Percentiles rank a stretch among this genome's conserved stretches.
phyloP scores from a whole-genome alignment of 2,113 vertebrate genomes.

The Istiophorus platypterus region DNA sequence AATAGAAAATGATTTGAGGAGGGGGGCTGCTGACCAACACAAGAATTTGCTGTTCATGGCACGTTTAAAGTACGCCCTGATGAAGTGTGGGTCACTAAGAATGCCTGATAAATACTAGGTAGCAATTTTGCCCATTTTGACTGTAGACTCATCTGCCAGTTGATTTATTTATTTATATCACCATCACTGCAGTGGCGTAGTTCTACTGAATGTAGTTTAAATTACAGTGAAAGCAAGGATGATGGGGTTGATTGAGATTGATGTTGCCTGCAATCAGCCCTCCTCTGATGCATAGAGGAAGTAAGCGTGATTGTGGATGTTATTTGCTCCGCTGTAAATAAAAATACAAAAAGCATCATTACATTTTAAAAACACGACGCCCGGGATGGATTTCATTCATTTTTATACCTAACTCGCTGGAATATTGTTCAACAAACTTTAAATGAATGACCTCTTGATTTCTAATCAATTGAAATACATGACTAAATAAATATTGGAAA shows the following conservation, averaged over 20 bases:
- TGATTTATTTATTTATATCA: slow-evolving; percentile 1
- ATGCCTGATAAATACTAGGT: too few species aligned
- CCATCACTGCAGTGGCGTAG: background rate
- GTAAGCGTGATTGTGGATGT: background rate
- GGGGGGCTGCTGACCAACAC: too few species aligned
- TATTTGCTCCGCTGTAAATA: background rate
- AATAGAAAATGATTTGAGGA: background rate
- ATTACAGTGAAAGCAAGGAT: background rate
- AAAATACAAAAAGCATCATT: background rate
- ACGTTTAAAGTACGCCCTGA: too few species aligned
- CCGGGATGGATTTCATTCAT: background rate
- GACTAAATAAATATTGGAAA: too few species aligned
- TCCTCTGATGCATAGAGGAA: background rate
- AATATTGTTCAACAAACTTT: too few species aligned
- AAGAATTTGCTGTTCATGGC: too few species aligned
- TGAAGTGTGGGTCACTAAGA: too few species aligned
- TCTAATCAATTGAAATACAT: too few species aligned
- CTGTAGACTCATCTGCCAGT: background rate
- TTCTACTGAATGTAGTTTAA: slow-evolving; percentile 5
- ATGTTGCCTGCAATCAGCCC: background rate
- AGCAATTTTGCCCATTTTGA: too few species aligned
- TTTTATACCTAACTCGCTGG: too few species aligned
- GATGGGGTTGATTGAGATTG: background rate
- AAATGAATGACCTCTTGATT: too few species aligned
- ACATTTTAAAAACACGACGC: background rate